A percentile compares a stretch with the other conserved stretches of the same genome.
phyloP scores from a whole-genome alignment of 2,888 invertebrate genomes.

The Embidobia sp. region DNA sequence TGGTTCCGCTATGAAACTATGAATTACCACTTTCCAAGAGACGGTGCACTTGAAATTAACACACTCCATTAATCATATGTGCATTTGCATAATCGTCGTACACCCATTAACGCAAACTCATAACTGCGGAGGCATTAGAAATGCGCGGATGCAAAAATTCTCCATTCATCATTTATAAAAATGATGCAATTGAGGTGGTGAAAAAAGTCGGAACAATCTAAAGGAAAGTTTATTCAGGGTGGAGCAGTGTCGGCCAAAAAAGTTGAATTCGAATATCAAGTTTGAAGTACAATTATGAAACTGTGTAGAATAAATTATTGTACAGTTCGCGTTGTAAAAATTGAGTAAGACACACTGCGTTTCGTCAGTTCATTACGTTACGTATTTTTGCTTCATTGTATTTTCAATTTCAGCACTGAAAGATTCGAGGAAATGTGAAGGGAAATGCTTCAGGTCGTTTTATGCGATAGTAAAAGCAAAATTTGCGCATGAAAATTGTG shows the following conservation, averaged over 20 bases:
- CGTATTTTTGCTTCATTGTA: not conserved
- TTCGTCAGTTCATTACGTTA: conserved; percentile 5
- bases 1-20: conserved; percentile 30
- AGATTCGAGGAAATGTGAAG: not conserved
- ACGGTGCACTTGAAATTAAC: conserved; percentile 42
- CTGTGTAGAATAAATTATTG: not conserved
- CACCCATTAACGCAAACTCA: not conserved
- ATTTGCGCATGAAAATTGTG: no score
- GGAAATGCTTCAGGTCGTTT: no score
- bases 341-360: not conserved
- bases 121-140: not conserved
- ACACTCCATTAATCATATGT: conserved; percentile 29
- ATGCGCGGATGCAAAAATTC: not conserved
- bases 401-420: not conserved
- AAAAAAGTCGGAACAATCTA: not conserved
- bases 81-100: conserved; percentile 25
- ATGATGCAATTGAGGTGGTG: not conserved
- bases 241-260: not conserved
- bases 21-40: conserved; percentile 44
- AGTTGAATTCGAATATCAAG: conserved; percentile 4
- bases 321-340: not conserved
- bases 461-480: no score
- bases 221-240: not conserved
- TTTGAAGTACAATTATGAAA: conserved; percentile 3
- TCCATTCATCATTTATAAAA: not conserved